Percentiles rank a stretch among this genome's conserved stretches.
phyloP scores from a whole-genome alignment of 2,797 vertebrate genomes.

The Glyptemys insculpta region DNA sequence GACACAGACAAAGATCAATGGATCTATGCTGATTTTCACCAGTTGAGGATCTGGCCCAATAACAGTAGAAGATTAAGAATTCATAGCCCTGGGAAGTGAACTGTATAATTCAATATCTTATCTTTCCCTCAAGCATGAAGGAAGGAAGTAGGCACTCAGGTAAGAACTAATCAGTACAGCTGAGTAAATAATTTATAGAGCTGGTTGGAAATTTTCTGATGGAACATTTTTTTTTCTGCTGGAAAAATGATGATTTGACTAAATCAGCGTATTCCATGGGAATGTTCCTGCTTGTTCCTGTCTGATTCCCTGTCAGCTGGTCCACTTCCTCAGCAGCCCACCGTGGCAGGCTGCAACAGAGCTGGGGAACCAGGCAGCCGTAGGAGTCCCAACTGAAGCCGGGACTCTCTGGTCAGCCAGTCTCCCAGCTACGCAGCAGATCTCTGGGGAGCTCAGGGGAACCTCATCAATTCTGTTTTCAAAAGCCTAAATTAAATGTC shows the following conservation, averaged over 20 bases:
- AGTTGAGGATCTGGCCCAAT: neutral
- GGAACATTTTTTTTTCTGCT: neutral
- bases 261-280: neutral
- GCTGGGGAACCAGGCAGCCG: neutral
- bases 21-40: neutral
- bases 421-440: neutral
- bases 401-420: no score
- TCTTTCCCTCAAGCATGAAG: neutral
- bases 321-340: neutral
- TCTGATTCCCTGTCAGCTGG: neutral
- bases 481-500: neutral
- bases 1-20: neutral
- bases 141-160: neutral
- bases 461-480: neutral
- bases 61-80: neutral
- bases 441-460: neutral
- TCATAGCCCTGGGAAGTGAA: neutral
- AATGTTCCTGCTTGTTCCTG: neutral
- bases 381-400: neutral
- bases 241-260: neutral
- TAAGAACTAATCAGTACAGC: neutral
- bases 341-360: neutral
- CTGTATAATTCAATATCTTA: constrained; percentile 4
- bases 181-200: neutral
- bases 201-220: neutral